Conservation (phyloP, 2,797 vertebrate species). For the Dipus sagitta region DNA sequence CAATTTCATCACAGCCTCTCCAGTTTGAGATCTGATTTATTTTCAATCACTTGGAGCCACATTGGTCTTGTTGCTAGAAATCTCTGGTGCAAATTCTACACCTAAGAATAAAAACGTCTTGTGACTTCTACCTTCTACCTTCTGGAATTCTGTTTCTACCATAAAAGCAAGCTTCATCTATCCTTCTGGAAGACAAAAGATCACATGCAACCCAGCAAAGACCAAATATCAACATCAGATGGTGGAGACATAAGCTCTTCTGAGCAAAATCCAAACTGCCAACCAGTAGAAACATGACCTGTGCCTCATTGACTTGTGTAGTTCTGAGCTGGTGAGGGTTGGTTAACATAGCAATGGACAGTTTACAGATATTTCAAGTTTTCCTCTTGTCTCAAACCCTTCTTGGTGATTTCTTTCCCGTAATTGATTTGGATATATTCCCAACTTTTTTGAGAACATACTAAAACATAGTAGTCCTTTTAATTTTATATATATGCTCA, state of each 20-base stretch:
- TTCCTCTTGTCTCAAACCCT: background rate
- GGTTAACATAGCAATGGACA: background rate
- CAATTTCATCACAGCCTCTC: background rate
- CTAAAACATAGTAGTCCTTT: background rate
- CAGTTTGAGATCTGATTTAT: background rate
- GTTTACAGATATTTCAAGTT: background rate
- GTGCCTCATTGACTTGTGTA: background rate
- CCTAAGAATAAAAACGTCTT: background rate
- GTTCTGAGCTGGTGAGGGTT: background rate
- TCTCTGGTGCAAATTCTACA: background rate
- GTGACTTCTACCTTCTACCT: background rate
- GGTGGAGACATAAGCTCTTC: background rate
- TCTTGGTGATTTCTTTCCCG: background rate
- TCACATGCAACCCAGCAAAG: fast-evolving
- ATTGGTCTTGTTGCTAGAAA: background rate
- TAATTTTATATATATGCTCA: background rate
- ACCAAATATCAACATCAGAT: no score
- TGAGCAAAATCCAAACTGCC: background rate
- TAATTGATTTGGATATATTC: background rate
- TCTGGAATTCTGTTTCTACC: background rate
- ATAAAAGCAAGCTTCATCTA: background rate
- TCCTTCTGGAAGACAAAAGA: background rate
- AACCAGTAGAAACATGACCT: background rate
- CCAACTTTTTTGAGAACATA: background rate
- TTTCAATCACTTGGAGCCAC: background rate